Evolutionary conservation across 2,113 vertebrate species (phyloP).

Genomic region (Illadopsis cleaveri): DNA sequence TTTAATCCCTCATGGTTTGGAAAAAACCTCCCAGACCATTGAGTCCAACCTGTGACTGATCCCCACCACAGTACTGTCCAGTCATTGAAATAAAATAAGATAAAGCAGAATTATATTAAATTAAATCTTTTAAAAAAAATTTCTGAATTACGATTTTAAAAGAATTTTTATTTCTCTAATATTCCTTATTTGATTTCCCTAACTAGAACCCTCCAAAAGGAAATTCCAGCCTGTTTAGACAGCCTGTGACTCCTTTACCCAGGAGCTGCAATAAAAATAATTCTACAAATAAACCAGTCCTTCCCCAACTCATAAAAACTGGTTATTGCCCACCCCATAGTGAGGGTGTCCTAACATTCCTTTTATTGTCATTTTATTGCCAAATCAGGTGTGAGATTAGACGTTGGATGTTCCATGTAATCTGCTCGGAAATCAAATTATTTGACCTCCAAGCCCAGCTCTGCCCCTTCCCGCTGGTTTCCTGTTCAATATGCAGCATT

Average conservation of each 20-base stretch:
- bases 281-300: not conserved
- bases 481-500: slow-evolving; percentile 96
- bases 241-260: not conserved
- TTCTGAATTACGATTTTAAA: not conserved
- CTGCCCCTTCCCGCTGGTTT: slow-evolving; percentile 88
- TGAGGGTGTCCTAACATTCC: slow-evolving; percentile 39
- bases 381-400: slow-evolving; percentile 82
- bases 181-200: not conserved
- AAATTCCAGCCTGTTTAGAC: not conserved
- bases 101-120: not conserved
- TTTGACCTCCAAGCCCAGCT: slow-evolving; percentile 89
- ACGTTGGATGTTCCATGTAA: slow-evolving; percentile 91
- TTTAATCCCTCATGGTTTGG: not conserved
- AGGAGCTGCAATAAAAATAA: not conserved
- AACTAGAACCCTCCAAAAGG: not conserved
- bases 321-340: slow-evolving; percentile 10
- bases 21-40: not conserved
- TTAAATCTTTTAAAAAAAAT: not conserved
- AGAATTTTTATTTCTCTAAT: not conserved
- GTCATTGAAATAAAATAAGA: not conserved
- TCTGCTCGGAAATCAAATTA: slow-evolving; percentile 96
- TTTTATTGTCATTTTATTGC: slow-evolving; percentile 77
- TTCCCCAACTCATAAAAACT: not conserved
- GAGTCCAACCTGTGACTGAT: not conserved
- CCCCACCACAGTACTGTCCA: not conserved